These are phyloP conservation scores for Mustela lutreola DNA, from an alignment of 2,113 vertebrate species.

Conservation along the genomic window DNA sequence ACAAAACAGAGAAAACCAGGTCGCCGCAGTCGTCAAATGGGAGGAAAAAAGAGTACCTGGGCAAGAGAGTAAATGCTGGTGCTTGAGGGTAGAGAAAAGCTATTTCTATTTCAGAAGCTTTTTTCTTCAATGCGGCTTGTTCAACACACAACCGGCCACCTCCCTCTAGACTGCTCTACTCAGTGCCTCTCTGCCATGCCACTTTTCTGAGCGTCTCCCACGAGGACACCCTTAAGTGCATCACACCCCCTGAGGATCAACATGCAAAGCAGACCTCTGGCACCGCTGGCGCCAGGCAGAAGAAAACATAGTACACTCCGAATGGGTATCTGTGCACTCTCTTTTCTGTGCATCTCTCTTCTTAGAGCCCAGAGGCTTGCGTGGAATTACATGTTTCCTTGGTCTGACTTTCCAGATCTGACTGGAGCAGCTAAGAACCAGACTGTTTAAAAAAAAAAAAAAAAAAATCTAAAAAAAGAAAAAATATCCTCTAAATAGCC, in stretches of 20 bases:
- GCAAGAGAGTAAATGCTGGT: neutral
- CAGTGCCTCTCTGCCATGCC: too few relatives aligned
- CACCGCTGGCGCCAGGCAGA: fast-evolving
- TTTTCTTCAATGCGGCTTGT: neutral
- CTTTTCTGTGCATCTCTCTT: fast-evolving
- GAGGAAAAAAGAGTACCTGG: neutral
- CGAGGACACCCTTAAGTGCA: neutral
- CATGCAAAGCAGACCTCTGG: neutral
- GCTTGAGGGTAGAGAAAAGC: neutral
- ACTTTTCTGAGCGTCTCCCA: neutral
- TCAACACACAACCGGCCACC: neutral
- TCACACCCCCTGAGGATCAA: too few relatives aligned
- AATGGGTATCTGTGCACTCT: fast-evolving
- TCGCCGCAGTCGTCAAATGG: neutral
- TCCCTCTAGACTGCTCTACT: neutral
- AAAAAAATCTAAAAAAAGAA: neutral
- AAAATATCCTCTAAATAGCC: neutral
- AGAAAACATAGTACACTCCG: neutral
- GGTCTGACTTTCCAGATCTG: neutral
- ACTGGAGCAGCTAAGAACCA: neutral
- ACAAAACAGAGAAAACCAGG: neutral
- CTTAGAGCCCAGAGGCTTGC: neutral
- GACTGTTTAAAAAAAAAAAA: neutral
- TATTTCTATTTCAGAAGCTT: neutral
- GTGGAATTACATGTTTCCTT: neutral